Evolutionary conservation across 2,113 vertebrate genomes (phyloP).

Genomic region (Symphodus melops): DNA sequence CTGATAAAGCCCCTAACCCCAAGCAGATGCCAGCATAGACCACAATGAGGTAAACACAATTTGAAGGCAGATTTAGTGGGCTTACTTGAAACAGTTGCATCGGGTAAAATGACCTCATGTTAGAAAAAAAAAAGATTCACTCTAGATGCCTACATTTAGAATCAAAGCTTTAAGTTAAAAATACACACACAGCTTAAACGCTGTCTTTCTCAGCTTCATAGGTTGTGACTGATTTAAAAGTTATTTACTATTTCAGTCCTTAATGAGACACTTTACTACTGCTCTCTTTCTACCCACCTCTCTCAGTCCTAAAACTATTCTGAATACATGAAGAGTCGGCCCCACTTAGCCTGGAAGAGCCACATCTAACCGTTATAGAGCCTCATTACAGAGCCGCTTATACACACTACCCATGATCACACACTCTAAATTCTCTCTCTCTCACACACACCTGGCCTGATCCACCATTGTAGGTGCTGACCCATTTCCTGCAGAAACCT

Average conservation of each 20-base stretch:
- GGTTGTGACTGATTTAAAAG: constrained; percentile 55
- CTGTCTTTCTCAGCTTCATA: constrained; percentile 34
- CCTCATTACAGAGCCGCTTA: constrained; percentile 55
- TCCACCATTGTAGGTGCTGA: constrained; percentile 73
- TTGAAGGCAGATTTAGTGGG: constrained; percentile 1
- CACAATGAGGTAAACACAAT: constrained; percentile 19
- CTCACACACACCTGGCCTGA: constrained; percentile 52
- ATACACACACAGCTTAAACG: constrained; percentile 10
- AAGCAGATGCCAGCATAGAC: constrained; percentile 13
- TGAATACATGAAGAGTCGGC: constrained; percentile 44
- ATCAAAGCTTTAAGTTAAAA: neutral
- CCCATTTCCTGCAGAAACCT: constrained; percentile 75
- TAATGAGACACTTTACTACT: constrained; percentile 47
- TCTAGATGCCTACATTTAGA: constrained; percentile 1
- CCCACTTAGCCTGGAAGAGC: constrained; percentile 47
- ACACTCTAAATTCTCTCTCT: constrained; percentile 32
- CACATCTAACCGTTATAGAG: constrained; percentile 40
- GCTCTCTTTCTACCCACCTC: constrained; percentile 2
- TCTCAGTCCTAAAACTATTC: constrained; percentile 40
- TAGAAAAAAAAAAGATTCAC: constrained; percentile 7
- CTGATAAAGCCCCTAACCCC: constrained; percentile 26
- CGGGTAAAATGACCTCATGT: constrained; percentile 18
- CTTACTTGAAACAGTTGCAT: constrained; percentile 25
- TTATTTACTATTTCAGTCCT: constrained; percentile 51
- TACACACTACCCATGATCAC: constrained; percentile 39